Evolutionary conservation across 2,797 vertebrate genomes (phyloP).

Genomic region (Esox lucius): DNA sequence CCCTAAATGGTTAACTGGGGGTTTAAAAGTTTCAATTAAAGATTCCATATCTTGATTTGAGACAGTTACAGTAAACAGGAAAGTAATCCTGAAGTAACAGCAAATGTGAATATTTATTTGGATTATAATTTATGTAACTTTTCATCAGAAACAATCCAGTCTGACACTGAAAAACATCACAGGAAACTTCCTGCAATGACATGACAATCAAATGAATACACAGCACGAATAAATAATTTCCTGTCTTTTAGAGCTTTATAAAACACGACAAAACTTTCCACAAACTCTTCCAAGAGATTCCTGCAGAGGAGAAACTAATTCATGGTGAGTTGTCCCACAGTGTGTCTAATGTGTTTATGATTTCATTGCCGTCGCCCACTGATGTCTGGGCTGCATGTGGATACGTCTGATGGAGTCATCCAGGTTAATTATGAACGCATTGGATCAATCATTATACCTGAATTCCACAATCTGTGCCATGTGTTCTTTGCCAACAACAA

Average conservation of each 20-base stretch:
- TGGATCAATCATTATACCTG: background rate
- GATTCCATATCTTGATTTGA: too few relatives aligned
- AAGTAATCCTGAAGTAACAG: too few relatives aligned
- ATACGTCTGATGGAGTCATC: background rate
- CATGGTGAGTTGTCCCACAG: slow-evolving; percentile 66
- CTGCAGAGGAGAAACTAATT: slow-evolving; percentile 64
- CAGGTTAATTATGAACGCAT: background rate
- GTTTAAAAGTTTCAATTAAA: background rate
- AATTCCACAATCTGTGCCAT: background rate
- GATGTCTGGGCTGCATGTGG: background rate
- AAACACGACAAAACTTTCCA: slow-evolving; percentile 73
- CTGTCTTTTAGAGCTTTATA: slow-evolving; percentile 47
- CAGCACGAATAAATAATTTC: background rate
- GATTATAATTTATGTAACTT: too few relatives aligned
- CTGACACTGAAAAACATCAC: too few relatives aligned
- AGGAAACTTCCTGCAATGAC: too few relatives aligned
- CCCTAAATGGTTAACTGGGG: background rate
- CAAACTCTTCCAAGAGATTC: slow-evolving; percentile 77
- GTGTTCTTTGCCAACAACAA: background rate
- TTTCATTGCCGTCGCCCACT: background rate
- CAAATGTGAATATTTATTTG: too few relatives aligned
- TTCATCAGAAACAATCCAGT: too few relatives aligned
- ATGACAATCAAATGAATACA: too few relatives aligned
- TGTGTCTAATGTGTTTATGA: background rate
- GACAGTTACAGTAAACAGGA: too few relatives aligned